These are phyloP conservation scores for Hydropsyche betteni DNA, from an alignment of 2,888 invertebrate genomes.

Conservation along the genomic window DNA sequence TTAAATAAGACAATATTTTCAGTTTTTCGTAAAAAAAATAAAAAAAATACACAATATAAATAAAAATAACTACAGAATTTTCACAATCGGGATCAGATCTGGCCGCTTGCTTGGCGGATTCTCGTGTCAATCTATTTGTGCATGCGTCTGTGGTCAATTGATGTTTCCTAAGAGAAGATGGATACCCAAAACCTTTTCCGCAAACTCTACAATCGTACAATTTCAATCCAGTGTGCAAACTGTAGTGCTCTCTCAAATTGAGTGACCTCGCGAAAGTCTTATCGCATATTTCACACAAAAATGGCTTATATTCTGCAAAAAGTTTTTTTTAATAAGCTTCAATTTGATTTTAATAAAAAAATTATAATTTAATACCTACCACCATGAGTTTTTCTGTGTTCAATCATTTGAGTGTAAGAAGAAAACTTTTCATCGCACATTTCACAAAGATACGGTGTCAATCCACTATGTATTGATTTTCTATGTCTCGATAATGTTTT, in stretches of 20 bases:
- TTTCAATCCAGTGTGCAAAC: constrained; percentile 48
- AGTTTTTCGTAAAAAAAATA: too few relatives aligned
- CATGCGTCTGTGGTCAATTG: constrained; percentile 39
- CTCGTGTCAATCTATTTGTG: constrained; percentile 54
- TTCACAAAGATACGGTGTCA: constrained; percentile 45
- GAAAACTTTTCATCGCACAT: constrained; percentile 46
- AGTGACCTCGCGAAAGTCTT: constrained; percentile 54
- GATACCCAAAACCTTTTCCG: constrained; percentile 56
- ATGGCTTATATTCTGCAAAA: constrained; percentile 52
- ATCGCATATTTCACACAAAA: constrained; percentile 51
- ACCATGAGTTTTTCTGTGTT: constrained; percentile 41
- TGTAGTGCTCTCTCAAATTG: constrained; percentile 47
- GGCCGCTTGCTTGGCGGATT: constrained; percentile 53
- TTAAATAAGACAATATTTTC: neutral
- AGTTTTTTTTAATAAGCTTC: neutral
- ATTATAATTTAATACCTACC: constrained; percentile 20
- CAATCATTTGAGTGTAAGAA: constrained; percentile 38
- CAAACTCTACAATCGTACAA: constrained; percentile 56
- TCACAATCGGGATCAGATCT: neutral
- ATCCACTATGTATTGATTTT: constrained; percentile 41
- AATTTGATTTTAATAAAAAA: neutral
- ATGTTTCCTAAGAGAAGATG: constrained; percentile 55
- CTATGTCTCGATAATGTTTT: constrained; percentile 45
- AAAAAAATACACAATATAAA: too few relatives aligned
- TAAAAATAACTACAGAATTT: neutral